Percentiles rank a stretch among this genome's conserved stretches.
phyloP scores from a whole-genome alignment of 92 coral and sea anemone genomes.

The Muricea muricata region DNA sequence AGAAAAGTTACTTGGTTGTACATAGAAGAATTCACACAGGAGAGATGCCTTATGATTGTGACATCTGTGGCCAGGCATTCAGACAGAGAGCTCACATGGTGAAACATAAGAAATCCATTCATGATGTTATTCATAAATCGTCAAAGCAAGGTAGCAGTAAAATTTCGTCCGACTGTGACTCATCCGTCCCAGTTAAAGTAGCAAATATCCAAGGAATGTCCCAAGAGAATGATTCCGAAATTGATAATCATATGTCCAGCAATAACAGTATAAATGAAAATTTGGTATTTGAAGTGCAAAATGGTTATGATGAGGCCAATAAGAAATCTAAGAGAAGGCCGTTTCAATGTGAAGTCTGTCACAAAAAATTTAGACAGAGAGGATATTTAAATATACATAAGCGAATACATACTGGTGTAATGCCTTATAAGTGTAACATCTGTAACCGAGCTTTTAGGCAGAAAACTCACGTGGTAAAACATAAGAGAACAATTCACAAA shows the following conservation, averaged over 20 bases:
- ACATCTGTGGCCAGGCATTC: conserved; percentile 18
- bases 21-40: conserved; percentile 31
- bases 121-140: background rate
- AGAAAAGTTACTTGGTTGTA: background rate
- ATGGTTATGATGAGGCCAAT: background rate
- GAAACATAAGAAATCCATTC: conserved; percentile 10
- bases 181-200: background rate
- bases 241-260: background rate
- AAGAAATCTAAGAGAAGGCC: background rate
- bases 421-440: conserved; percentile 34
- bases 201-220: background rate
- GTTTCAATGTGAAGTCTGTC: conserved; percentile 41
- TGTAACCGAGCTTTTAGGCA: conserved; percentile 44
- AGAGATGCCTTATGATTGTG: conserved; percentile 28
- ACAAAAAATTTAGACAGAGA: conserved; percentile 42
- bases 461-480: conserved; percentile 28
- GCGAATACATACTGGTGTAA: conserved; percentile 31
- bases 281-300: background rate
- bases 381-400: conserved; percentile 45
- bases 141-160: background rate
- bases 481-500: conserved; percentile 36
- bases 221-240: background rate
- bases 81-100: background rate
- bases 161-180: background rate
- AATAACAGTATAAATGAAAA: background rate